phyloP scores from a whole-genome alignment of 2,113 vertebrate genomes.

The Caretta caretta region DNA sequence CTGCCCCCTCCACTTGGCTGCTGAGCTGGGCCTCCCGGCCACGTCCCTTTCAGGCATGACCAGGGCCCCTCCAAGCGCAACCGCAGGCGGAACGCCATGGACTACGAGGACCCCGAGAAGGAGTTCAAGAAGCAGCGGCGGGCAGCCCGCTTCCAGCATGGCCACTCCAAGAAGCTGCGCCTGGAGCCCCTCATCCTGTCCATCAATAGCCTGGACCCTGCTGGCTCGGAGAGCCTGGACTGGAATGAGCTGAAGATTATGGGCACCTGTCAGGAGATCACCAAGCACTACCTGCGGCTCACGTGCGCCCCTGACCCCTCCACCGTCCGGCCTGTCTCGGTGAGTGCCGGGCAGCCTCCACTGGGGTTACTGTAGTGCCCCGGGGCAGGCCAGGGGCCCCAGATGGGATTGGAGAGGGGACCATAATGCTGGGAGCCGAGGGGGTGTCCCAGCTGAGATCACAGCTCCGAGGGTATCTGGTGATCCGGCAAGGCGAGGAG shows the following conservation, averaged over 20 bases:
- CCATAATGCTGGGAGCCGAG: not conserved
- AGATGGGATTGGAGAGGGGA: accelerated
- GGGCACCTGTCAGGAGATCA: conserved; percentile 90
- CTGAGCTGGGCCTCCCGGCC: too few species aligned
- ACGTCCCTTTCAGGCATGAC: conserved; percentile 55
- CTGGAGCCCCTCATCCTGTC: conserved; percentile 90
- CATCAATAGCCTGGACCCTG: conserved; percentile 81
- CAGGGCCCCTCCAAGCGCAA: conserved; percentile 72
- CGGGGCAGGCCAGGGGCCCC: not conserved
- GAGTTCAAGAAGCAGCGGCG: conserved; percentile 92
- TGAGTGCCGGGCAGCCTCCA: conserved; percentile 60
- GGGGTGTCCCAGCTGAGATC: not conserved
- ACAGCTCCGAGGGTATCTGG: not conserved
- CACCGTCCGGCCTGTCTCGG: conserved; percentile 88
- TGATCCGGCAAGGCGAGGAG: not conserved
- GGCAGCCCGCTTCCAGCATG: conserved; percentile 90
- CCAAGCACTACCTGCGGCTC: conserved; percentile 91
- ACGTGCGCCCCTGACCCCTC: conserved; percentile 92
- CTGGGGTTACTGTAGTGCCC: not conserved
- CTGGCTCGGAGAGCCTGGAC: conserved; percentile 84
- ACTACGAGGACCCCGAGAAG: conserved; percentile 90
- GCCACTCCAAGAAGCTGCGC: conserved; percentile 82
- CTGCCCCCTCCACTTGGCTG: not conserved
- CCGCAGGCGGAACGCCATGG: conserved; percentile 85
- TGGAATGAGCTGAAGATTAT: conserved; percentile 94